Conservation (phyloP, 2,888 invertebrate species). For the Dascillus cervinus region DNA sequence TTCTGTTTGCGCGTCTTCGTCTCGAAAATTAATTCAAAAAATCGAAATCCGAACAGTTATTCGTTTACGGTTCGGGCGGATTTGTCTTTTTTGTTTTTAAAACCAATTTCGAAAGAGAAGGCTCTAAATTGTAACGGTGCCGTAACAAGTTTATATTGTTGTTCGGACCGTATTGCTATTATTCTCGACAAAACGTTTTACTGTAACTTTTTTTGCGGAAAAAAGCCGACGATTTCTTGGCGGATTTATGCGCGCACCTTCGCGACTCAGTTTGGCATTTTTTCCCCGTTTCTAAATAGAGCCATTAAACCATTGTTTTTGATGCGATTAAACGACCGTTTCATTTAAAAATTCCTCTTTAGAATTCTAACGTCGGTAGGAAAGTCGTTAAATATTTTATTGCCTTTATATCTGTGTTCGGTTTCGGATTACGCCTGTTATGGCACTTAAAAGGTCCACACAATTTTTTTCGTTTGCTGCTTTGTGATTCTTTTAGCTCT, state of each 20-base stretch:
- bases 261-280: no score
- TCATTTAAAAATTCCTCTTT: slow-evolving; percentile 21
- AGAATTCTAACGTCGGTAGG: slow-evolving; percentile 23
- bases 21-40: no score
- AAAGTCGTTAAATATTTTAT: slow-evolving; percentile 27
- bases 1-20: no score
- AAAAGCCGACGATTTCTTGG: neutral
- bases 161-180: neutral
- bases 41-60: no score
- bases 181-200: neutral
- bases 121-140: slow-evolving; percentile 8
- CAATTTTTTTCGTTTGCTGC: no score
- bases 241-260: neutral
- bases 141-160: slow-evolving; percentile 7
- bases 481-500: no score
- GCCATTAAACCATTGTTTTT: no score
- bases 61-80: slow-evolving; percentile 6
- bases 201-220: neutral
- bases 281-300: no score
- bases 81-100: slow-evolving; percentile 7
- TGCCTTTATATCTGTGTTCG: slow-evolving; percentile 25
- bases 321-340: slow-evolving; percentile 15
- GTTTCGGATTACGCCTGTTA: slow-evolving; percentile 24
- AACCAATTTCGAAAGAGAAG: slow-evolving; percentile 4
- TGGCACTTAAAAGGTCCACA: no score